Evolutionary conservation across 2,888 invertebrate genomes (phyloP).

Genomic region (Serripes groenlandicus): DNA sequence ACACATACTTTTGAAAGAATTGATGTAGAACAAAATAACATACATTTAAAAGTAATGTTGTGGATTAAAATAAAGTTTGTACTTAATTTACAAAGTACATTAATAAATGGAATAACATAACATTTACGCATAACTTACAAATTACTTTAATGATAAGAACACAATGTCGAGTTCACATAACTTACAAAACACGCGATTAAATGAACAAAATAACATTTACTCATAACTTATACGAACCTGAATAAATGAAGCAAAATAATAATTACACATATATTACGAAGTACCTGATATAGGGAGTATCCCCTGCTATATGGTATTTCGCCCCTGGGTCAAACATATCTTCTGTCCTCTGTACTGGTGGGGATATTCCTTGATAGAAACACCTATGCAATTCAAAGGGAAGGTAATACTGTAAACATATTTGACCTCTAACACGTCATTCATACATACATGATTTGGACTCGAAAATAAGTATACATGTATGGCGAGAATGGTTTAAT

Average conservation of each 20-base stretch:
- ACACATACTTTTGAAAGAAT: too few relatives aligned
- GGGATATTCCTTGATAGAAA: constrained; percentile 52
- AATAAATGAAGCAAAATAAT: neutral
- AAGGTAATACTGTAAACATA: too few relatives aligned
- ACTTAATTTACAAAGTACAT: too few relatives aligned
- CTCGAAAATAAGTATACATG: neutral
- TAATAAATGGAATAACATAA: neutral
- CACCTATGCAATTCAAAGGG: constrained; percentile 41
- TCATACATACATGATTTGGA: neutral
- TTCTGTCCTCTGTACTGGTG: constrained; percentile 33
- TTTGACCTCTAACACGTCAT: too few relatives aligned
- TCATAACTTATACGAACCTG: neutral
- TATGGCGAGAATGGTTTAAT: too few relatives aligned
- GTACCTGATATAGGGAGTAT: constrained; percentile 43
- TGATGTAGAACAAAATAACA: too few relatives aligned
- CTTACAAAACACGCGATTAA: too few relatives aligned
- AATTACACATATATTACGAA: neutral
- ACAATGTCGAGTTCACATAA: too few relatives aligned
- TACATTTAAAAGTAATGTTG: too few relatives aligned
- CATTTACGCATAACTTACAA: neutral
- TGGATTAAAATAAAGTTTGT: too few relatives aligned
- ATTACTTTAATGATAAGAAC: neutral
- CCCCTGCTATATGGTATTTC: constrained; percentile 41
- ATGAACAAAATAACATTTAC: neutral
- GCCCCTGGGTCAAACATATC: constrained; percentile 46